Percentiles rank a stretch among this genome's conserved stretches.
These are phyloP conservation scores for Alviniconcha strummeri DNA, from an alignment of 2,888 invertebrate genomes.

Conservation along the genomic window DNA sequence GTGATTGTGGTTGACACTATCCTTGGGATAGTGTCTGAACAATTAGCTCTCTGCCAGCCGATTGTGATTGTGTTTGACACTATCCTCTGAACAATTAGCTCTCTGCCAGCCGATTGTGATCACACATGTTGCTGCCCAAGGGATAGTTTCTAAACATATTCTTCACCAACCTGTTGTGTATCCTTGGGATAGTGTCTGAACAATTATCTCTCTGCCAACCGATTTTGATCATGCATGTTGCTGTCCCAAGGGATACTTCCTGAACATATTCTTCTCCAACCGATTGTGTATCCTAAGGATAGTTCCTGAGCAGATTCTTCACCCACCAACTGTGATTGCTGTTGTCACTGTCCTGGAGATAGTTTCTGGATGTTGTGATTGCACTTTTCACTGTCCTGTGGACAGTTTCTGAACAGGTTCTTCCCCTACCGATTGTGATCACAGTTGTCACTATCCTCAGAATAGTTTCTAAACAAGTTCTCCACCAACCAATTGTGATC, in stretches of 20 bases:
- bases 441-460: neutral
- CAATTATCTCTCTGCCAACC: neutral
- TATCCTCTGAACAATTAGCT: neutral
- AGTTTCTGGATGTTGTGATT: too few species aligned
- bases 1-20: constrained; percentile 24
- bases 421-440: constrained; percentile 49
- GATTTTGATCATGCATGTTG: neutral
- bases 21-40: neutral
- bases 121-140: neutral
- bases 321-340: too few species aligned
- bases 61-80: constrained; percentile 32
- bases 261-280: neutral
- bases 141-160: too few species aligned
- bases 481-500: constrained; percentile 49
- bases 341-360: too few species aligned
- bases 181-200: neutral
- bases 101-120: neutral
- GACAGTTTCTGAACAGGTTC: constrained; percentile 43
- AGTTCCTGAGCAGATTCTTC: too few species aligned
- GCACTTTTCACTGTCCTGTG: too few species aligned
- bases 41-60: constrained; percentile 49
- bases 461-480: constrained; percentile 31
- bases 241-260: too few species aligned
- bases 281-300: neutral
- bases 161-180: neutral